A percentile compares a stretch with the other conserved stretches of the same genome.
Evolutionary conservation across 2,888 invertebrate genomes (phyloP).

Genomic region (Schizaphis graminum): DNA sequence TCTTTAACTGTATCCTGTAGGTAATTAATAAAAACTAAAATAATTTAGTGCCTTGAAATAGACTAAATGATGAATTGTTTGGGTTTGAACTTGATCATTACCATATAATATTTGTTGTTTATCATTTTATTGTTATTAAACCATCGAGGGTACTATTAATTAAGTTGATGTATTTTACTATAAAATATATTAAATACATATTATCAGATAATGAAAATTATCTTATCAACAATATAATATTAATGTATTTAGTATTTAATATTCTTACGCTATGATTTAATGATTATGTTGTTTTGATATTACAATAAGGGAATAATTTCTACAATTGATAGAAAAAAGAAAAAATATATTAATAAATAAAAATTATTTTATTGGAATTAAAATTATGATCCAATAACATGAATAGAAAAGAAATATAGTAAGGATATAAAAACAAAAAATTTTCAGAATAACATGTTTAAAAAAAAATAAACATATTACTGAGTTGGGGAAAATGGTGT

Average conservation of each 20-base stretch:
- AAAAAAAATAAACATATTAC: conserved; percentile 73
- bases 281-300: conserved; percentile 21
- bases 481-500: conserved; percentile 96
- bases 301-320: conserved; percentile 7
- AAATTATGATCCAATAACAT: neutral
- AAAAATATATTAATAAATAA: conserved; percentile 18
- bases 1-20: neutral
- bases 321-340: neutral
- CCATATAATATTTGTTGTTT: neutral
- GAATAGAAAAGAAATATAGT: neutral
- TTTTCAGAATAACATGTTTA: neutral
- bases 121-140: neutral
- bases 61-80: neutral
- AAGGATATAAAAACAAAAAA: neutral
- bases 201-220: neutral
- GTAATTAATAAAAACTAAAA: neutral
- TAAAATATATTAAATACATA: conserved; percentile 35
- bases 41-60: neutral
- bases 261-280: neutral
- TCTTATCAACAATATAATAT: neutral
- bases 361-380: conserved; percentile 25
- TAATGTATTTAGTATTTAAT: neutral
- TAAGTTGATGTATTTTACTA: neutral
- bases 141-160: neutral
- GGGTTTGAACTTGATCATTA: neutral